Evolutionary conservation across 2,797 vertebrate species (phyloP), one percentile per base, ranked within the genome.

Genomic region (Tapirus indicus): DNA sequence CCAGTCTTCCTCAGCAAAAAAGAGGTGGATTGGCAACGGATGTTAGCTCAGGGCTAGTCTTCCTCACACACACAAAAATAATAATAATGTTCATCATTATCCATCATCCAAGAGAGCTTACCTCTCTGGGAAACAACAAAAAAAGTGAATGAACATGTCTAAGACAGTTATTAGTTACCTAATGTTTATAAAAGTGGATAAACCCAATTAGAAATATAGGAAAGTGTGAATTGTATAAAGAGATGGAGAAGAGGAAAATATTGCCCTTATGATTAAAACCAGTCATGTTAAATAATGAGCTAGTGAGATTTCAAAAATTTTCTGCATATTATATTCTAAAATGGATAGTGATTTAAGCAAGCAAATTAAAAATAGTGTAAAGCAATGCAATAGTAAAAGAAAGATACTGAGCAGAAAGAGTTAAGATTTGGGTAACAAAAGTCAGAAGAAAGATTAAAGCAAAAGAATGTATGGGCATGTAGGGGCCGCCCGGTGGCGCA

Each of bases 131-230:
- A 83, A 79, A 56, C 27, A 72, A 68, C 2, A 38, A 71, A 60
- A 14, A 84, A 92, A 66, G 2, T 88, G 32, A 94, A 56, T 20
- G 72, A 69, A 92, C 2, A 49, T 25, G 7, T 64, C 52, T 77
- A 92, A 60, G 41, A 52, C 0, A 92, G 49, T 47, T 89, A 69
- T 78, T 62, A 66, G 7, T 88, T 74, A 78, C n/a, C 44, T 85
- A 69, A 83, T 49, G 17, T 89, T 97, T 85, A 80, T 92, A 86
- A 90, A 92, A 86, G 56, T 89, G 3, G 60, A 23, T 82, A 77
- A 84, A 38, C 6, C 27, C 54, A 87, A 72, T 35, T 68, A 56
- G 5, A 49, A 95, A 27, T 88, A 44, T 11, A 86, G 14, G 68
- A 86, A 80, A 54, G 8, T 80, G 10, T 72, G 17, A 44, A 66